These are phyloP conservation scores for Petrolisthes cinctipes DNA, from an alignment of 2,888 invertebrate species.

Conservation along the genomic window DNA sequence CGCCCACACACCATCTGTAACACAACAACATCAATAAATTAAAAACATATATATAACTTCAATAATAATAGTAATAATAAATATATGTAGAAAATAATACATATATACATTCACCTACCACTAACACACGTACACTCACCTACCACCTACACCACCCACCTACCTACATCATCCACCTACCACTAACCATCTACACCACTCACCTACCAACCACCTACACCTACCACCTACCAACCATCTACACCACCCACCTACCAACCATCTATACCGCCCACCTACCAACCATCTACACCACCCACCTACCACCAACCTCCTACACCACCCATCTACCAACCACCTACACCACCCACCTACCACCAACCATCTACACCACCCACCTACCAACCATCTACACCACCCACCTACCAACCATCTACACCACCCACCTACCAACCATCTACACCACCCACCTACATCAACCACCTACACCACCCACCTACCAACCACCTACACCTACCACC, in stretches of 20 bases:
- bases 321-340: neutral
- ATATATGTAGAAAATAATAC: neutral
- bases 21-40: neutral
- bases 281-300: neutral
- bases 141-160: neutral
- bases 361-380: too few species aligned
- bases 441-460: too few species aligned
- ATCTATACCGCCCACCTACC: neutral
- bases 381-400: too few species aligned
- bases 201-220: neutral
- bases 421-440: too few species aligned
- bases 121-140: neutral
- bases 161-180: neutral
- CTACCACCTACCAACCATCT: too few species aligned
- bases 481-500: neutral
- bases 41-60: neutral
- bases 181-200: neutral
- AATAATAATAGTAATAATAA: neutral
- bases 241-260: neutral
- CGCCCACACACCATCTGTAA: conserved; percentile 62
- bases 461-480: too few species aligned
- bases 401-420: too few species aligned
- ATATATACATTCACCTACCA: neutral
- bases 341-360: too few species aligned
- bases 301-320: too few species aligned